Percentiles rank a stretch among this genome's conserved stretches.
phyloP scores from a whole-genome alignment of 2,888 invertebrate genomes.

The Tigriopus californicus region DNA sequence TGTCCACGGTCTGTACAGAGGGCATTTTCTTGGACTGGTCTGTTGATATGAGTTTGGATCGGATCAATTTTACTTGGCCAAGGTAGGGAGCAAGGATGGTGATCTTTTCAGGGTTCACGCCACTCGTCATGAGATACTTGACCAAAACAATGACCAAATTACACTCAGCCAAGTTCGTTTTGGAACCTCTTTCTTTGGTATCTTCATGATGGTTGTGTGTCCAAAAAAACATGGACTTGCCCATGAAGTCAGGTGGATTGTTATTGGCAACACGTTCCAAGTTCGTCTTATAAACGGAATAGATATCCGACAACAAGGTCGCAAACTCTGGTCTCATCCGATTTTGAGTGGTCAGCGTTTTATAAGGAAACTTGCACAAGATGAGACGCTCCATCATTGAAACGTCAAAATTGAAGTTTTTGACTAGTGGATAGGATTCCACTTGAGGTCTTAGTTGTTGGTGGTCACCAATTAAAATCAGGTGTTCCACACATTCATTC shows the following conservation, averaged over 20 bases:
- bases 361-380: neutral
- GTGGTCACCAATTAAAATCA: neutral
- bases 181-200: neutral
- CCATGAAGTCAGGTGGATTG: neutral
- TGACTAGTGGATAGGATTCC: neutral
- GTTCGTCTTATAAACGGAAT: neutral
- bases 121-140: constrained; percentile 22
- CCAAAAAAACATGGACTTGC: neutral
- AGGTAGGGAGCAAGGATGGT: constrained; percentile 53
- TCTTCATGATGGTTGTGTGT: neutral
- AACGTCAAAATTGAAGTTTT: neutral
- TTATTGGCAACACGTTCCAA: neutral
- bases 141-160: neutral
- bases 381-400: constrained; percentile 5
- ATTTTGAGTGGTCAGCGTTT: neutral
- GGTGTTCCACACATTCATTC: constrained; percentile 50
- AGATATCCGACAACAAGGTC: neutral
- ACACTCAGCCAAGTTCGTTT: neutral
- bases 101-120: constrained; percentile 34
- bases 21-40: constrained; percentile 20
- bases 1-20: constrained; percentile 46
- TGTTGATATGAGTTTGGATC: constrained; percentile 36
- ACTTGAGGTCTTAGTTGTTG: neutral
- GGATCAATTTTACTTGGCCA: constrained; percentile 41
- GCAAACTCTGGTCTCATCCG: constrained; percentile 4